phyloP scores from a whole-genome alignment of 1,140 invertebrate species.

The Limonius californicus region DNA sequence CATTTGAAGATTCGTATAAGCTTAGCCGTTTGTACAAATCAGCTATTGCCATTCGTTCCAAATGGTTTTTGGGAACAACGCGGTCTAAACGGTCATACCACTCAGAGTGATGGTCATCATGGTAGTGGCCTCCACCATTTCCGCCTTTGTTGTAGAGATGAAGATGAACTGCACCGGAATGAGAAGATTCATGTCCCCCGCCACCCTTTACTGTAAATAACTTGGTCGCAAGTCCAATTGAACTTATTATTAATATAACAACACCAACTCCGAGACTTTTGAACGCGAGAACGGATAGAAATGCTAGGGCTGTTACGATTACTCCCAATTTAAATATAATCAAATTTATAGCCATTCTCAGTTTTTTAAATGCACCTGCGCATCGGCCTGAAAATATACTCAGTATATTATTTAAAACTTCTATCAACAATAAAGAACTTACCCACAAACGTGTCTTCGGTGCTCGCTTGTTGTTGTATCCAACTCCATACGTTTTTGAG shows the following conservation, averaged over 20 bases:
- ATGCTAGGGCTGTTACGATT: conserved; percentile 37
- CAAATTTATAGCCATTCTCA: conserved; percentile 34
- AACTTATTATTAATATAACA: conserved; percentile 32
- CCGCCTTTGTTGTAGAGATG: conserved; percentile 24
- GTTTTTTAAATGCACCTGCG: conserved; percentile 33
- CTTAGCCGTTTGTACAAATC: conserved; percentile 29
- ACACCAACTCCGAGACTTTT: conserved; percentile 41
- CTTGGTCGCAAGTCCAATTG: conserved; percentile 33
- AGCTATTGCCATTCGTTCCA: neutral
- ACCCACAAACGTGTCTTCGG: conserved; percentile 16
- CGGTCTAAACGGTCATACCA: neutral
- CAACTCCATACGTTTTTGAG: neutral
- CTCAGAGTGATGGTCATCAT: neutral
- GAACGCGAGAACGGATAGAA: conserved; percentile 36
- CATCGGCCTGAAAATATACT: conserved; percentile 38
- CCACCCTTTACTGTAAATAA: conserved; percentile 21
- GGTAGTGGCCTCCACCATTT: neutral
- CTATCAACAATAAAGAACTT: neutral
- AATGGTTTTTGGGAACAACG: neutral
- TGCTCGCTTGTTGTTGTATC: neutral
- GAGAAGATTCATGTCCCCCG: neutral
- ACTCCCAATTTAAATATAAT: conserved; percentile 38
- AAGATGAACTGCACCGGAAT: conserved; percentile 33
- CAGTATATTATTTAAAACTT: neutral
- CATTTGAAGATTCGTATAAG: conserved; percentile 8